These are phyloP conservation scores for Ptychoptera albimana DNA, from an alignment of 2,888 invertebrate species.

Conservation along the genomic window DNA sequence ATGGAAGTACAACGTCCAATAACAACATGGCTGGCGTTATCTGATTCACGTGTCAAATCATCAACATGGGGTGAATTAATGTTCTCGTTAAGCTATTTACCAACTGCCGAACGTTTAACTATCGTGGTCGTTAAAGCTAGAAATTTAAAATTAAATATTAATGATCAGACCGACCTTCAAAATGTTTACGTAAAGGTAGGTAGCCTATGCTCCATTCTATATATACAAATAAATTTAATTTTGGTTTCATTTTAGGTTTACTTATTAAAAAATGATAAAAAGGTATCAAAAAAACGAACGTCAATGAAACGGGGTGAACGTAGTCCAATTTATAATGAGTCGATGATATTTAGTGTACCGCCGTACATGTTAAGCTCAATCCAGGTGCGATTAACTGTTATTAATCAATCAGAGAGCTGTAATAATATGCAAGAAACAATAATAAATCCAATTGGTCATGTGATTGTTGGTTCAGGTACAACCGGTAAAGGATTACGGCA, in stretches of 20 bases:
- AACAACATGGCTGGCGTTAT: conserved; percentile 63
- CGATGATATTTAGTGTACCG: conserved; percentile 70
- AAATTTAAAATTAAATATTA: conserved; percentile 45
- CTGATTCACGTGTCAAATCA: conserved; percentile 51
- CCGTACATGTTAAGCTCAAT: conserved; percentile 52
- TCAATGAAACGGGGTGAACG: conserved; percentile 56
- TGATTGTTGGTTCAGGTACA: conserved; percentile 58
- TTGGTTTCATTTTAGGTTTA: conserved; percentile 47
- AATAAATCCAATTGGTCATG: conserved; percentile 57
- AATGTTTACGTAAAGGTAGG: conserved; percentile 67
- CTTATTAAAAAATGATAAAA: conserved; percentile 62
- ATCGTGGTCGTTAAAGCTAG: conserved; percentile 51
- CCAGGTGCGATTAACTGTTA: conserved; percentile 55
- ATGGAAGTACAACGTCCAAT: conserved; percentile 50
- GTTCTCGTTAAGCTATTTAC: conserved; percentile 67
- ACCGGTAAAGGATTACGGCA: conserved; percentile 56
- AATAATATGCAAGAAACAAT: conserved; percentile 23
- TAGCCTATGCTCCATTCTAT: too few species aligned
- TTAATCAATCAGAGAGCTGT: conserved; percentile 14
- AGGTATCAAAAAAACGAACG: conserved; percentile 67
- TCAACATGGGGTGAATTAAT: conserved; percentile 62
- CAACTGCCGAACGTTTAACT: conserved; percentile 66
- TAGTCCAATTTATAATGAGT: conserved; percentile 68
- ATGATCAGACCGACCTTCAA: conserved; percentile 32
- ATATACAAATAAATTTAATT: too few species aligned